A percentile compares a stretch with the other conserved stretches of the same genome.
Evolutionary conservation across 2,888 invertebrate genomes (phyloP).

Genomic region (Notocelia uddmanniana): DNA sequence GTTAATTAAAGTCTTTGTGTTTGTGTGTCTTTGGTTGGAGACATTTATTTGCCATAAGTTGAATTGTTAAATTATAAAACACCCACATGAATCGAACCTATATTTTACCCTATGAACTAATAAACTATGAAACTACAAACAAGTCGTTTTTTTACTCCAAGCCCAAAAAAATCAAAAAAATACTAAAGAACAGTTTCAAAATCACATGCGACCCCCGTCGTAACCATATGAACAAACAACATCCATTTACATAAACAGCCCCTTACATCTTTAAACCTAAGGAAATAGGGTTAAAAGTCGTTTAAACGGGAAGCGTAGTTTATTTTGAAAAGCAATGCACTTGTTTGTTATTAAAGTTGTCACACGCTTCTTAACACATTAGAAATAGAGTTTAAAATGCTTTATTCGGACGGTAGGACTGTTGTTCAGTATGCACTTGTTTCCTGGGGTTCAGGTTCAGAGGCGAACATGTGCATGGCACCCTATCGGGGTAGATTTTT

Average conservation of each 20-base stretch:
- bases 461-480: constrained; percentile 71
- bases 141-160: constrained; percentile 29
- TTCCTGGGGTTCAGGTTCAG: constrained; percentile 63
- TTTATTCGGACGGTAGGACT: constrained; percentile 43
- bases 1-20: too few species aligned
- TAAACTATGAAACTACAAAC: constrained; percentile 32
- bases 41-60: neutral
- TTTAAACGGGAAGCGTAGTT: constrained; percentile 13
- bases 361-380: constrained; percentile 43
- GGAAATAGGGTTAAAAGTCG: constrained; percentile 19
- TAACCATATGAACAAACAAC: constrained; percentile 82
- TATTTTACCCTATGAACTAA: constrained; percentile 15
- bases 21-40: neutral
- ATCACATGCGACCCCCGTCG: constrained; percentile 70
- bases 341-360: constrained; percentile 60
- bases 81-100: neutral
- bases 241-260: constrained; percentile 53
- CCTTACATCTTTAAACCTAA: constrained; percentile 6
- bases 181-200: constrained; percentile 52
- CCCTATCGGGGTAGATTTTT: constrained; percentile 60
- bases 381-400: constrained; percentile 53
- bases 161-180: constrained; percentile 26
- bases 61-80: constrained; percentile 3
- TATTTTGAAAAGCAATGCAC: constrained; percentile 67
- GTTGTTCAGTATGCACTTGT: constrained; percentile 75